Percentiles rank a stretch among this genome's conserved stretches.
These are phyloP conservation scores for Cheirogaleus medius DNA, from an alignment of 2,113 vertebrate genomes.

Conservation along the genomic window DNA sequence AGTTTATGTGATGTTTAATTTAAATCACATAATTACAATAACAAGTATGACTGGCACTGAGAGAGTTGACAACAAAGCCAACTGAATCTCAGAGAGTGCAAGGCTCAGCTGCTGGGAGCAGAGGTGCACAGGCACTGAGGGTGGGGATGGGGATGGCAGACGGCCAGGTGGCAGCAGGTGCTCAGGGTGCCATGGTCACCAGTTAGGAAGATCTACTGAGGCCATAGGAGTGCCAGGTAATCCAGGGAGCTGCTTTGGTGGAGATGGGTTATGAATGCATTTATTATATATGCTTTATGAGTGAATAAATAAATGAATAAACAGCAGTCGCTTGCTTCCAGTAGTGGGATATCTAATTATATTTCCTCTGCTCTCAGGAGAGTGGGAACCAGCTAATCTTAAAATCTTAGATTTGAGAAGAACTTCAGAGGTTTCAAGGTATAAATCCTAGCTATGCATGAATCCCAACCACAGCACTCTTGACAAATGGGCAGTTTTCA, in stretches of 20 bases:
- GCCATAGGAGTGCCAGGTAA: neutral
- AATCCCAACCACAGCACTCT: neutral
- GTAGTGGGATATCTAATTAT: neutral
- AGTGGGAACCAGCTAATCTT: neutral
- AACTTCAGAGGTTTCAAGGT: neutral
- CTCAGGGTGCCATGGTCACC: neutral
- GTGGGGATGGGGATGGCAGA: neutral
- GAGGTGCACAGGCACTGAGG: neutral
- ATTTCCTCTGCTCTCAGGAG: neutral
- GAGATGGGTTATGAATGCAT: neutral
- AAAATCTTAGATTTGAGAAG: neutral
- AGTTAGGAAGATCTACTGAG: neutral
- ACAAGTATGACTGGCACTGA: conserved; percentile 70
- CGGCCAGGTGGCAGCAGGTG: neutral
- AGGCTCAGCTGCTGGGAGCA: conserved; percentile 48
- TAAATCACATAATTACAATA: conserved; percentile 81
- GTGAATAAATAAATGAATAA: neutral
- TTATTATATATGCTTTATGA: neutral
- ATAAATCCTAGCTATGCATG: neutral
- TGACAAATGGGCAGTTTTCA: neutral
- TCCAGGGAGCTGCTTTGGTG: too few relatives aligned
- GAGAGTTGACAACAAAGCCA: conserved; percentile 61
- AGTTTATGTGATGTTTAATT: conserved; percentile 80
- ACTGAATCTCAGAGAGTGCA: conserved; percentile 47
- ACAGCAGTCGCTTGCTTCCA: neutral